Percentiles rank a stretch among this genome's conserved stretches.
phyloP scores from a whole-genome alignment of 2,888 invertebrate species.

The Anticlea derivata region DNA sequence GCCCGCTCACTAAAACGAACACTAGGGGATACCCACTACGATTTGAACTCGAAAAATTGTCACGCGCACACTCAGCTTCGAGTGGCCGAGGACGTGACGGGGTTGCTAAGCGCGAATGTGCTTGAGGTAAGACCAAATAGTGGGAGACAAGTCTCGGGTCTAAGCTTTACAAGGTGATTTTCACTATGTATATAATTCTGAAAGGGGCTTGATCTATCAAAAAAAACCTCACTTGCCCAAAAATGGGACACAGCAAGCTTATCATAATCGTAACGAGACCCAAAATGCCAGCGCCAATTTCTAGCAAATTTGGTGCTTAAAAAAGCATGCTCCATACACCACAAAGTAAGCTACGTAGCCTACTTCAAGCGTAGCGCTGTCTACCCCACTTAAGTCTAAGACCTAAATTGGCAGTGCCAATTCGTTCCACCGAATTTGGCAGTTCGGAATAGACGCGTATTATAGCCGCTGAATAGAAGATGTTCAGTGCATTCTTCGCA shows the following conservation, averaged over 20 bases:
- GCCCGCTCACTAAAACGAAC: constrained; percentile 11
- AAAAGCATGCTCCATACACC: too few relatives aligned
- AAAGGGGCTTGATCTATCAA: too few relatives aligned
- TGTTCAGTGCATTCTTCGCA: constrained; percentile 27
- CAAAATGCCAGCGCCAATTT: too few relatives aligned
- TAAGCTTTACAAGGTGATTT: neutral
- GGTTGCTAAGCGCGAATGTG: constrained; percentile 35
- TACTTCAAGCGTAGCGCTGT: neutral
- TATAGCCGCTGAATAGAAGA: constrained; percentile 31
- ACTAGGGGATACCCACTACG: constrained; percentile 21
- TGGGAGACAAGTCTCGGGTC: constrained; percentile 1
- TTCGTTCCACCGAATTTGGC: constrained; percentile 25
- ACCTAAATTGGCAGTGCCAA: constrained; percentile 14
- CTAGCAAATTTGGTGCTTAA: too few relatives aligned
- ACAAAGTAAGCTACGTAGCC: neutral
- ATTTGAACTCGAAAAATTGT: constrained; percentile 48
- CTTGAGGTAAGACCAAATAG: constrained; percentile 2
- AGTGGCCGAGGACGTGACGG: constrained; percentile 45
- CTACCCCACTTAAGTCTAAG: neutral
- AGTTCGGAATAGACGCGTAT: constrained; percentile 31
- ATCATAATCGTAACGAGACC: too few relatives aligned
- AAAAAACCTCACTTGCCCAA: too few relatives aligned
- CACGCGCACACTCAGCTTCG: constrained; percentile 48
- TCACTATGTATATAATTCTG: too few relatives aligned
- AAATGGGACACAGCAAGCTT: too few relatives aligned